Base-by-base conservation (phyloP, 1,140 invertebrate species). In the Drosophila willistoni region DNA sequence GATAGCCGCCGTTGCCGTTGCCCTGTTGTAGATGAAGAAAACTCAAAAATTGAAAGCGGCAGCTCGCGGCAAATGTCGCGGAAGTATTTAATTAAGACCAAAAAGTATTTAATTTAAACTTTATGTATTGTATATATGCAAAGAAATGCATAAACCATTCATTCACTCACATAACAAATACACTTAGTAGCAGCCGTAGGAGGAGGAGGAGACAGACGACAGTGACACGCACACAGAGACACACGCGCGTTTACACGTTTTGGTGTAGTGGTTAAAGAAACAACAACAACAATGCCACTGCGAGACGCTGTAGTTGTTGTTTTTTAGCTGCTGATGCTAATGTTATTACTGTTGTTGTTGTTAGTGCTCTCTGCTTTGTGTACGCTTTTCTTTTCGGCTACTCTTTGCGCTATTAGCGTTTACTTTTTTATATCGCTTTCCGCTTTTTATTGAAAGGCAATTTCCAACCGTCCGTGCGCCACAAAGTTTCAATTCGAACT, bases 81-180 rank as follows among this genome's bases (percentile, higher is more conserved):
- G 83, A 87, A 87, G 83, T 86, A 86, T 86, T 86, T 86, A 86
- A 87, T 86, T 87, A 82, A 86, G 76, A 72, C 81, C 44, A 51
- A 51, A 86, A 83, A 82, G 79, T 82, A 87, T 85, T 87, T 85
- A 82, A 87, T 36, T 85, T 85, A 82, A 82, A 86, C 78, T 85
- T 79, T 68, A 78, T 87, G 54, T 71, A 12, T 29, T 29, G 29
- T 29, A 29, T 29, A 60, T 77, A 82, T 79, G 17, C 10, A 51
- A 70, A 73, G n/a, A 61, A 78, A 78, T 85, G 75, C 79, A 86
- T 71, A 69, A 55, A 41, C 55, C 56, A 39, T 17, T 22, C 7
- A 71, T 41, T 44, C 63, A 72, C 70, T 39, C 79, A 64, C 56
- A 61, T 51, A 57, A 61, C 47, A 62, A 47, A 69, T 41, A 69